These are phyloP conservation scores for Peromyscus aztecus DNA, from an alignment of 2,797 vertebrate species.

Conservation along the genomic window DNA sequence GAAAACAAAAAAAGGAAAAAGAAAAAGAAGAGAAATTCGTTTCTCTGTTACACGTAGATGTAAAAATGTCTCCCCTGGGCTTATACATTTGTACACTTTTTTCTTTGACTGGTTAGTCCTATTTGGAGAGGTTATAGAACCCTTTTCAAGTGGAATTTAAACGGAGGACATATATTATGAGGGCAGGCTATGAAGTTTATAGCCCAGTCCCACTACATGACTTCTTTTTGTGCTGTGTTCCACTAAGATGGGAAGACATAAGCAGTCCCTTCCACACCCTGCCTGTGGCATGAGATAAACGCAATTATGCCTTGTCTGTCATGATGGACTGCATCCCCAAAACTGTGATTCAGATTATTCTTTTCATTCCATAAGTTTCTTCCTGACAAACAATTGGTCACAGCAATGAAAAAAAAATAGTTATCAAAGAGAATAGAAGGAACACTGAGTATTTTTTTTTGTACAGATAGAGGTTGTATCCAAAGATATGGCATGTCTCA, in stretches of 20 bases:
- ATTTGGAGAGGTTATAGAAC: neutral
- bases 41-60: neutral
- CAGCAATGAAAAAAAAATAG: neutral
- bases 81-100: neutral
- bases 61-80: neutral
- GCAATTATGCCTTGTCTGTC: neutral
- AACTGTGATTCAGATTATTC: neutral
- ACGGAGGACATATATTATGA: neutral
- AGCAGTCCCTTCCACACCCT: neutral
- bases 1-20: neutral
- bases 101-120: too few species aligned
- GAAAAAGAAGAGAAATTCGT: neutral
- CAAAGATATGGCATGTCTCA: neutral
- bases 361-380: neutral
- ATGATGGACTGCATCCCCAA: neutral
- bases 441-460: neutral
- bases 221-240: neutral
- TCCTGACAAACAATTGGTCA: neutral
- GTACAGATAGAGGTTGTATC: neutral
- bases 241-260: neutral
- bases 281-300: neutral
- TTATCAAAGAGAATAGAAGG: neutral
- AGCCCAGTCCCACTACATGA: too few species aligned
- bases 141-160: neutral
- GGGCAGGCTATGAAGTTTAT: neutral